Evolutionary conservation across 1,140 invertebrate species (phyloP), one percentile per base, ranked within the genome.

Genomic region (Drosophila pruinosa): DNA sequence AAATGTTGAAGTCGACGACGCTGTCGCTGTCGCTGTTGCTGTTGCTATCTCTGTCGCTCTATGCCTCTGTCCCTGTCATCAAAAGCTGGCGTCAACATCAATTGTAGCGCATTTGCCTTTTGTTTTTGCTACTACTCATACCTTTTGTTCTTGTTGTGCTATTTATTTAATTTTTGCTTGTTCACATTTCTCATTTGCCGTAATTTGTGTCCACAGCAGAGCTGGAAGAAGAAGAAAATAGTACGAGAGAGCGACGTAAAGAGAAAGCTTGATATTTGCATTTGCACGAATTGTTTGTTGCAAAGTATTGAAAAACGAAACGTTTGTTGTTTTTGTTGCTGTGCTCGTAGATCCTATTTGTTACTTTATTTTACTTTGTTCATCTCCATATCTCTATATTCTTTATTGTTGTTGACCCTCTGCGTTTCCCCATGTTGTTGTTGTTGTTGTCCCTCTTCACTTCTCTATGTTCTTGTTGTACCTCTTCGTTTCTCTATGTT

Each of bases 151-250:
- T 47, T 74, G 31, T 34, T 75, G 56, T 43, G 57, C 59, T 79
- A 82, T 69, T 83, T 83, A 85, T 85, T 83, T 75, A 79, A 83
- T 83, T 83, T 78, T 62, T 65, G 61, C 65, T 75, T 26, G 56
- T 76, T 78, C 75, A 50, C 38, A 73, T 76, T 81, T 81, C 63
- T 53, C 69, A 74, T 83, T 83, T 76, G 67, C 72, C n/a, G 39
- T 85, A 85, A 79, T 85, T 83, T 85, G 58, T 45, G 72, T 63
- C 43, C 43, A 19, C n/a, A 72, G 62, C 28, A n/a, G n/a, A n/a
- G n/a, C n/a, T n/a, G 22, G n/a, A 8, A 34, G 19, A 38, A 24
- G 2, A 36, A 26, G 2, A 21, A 26, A 7, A 63, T 5, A 36
- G 26, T 14, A 19, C 19, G 14, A 22, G 54, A 43, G 50, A 22